Evolutionary conservation across 64 coral and sea anemone genomes (phyloP).

Genomic region (Montipora sp.): DNA sequence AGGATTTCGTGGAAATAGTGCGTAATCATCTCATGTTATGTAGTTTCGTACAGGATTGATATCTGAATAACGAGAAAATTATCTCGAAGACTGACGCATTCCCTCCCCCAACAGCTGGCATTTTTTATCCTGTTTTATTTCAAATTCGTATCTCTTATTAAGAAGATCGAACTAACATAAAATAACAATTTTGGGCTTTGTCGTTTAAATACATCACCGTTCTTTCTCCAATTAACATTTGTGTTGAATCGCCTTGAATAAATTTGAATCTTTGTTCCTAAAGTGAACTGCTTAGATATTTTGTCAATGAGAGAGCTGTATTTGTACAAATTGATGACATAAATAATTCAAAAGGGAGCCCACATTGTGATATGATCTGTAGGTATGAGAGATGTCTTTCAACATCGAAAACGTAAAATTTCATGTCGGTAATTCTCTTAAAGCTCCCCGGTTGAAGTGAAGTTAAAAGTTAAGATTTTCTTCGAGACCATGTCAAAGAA

Average conservation of each 20-base stretch:
- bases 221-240: background rate
- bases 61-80: background rate
- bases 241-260: background rate
- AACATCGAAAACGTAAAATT: background rate
- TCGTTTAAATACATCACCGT: background rate
- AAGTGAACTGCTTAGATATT: slow-evolving; percentile 18
- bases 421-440: background rate
- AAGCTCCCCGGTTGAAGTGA: background rate
- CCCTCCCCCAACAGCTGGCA: background rate
- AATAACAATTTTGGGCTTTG: background rate
- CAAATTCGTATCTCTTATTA: background rate
- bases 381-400: background rate
- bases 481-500: background rate
- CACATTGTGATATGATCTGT: background rate
- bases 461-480: background rate
- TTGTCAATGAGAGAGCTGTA: background rate
- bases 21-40: background rate
- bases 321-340: slow-evolving; percentile 8
- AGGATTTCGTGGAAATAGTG: background rate
- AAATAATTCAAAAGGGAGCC: slow-evolving; percentile 18
- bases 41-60: background rate
- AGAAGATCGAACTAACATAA: background rate
- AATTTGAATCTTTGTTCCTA: background rate
- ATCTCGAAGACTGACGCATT: background rate
- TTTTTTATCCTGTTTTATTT: background rate